Base-by-base conservation (phyloP, 2,113 vertebrate species). In the Halichoeres trimaculatus region DNA sequence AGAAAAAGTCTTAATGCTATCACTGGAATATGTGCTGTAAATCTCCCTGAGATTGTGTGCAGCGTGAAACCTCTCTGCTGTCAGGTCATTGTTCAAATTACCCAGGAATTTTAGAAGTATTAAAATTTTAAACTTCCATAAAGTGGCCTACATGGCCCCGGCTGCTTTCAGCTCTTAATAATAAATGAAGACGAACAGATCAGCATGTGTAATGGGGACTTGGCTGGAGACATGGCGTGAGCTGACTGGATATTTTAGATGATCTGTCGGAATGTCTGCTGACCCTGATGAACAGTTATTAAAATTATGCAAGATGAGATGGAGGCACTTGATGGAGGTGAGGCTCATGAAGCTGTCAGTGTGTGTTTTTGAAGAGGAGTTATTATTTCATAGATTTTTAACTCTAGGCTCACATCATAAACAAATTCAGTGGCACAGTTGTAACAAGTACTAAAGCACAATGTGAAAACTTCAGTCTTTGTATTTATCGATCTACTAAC, bases 71-170 rank as follows among this genome's bases (percentile, higher is more conserved):
- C 79, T 83, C 77, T 60, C 36, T 53, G 61, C 75, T 83, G 85
- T 89, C 85, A 85, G 80, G 78, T 86, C 91, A 88, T 59, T 55
- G 67, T 87, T 76, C 81, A 87, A 91, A 93, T 90, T 86, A 88
- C 70, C 82, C 63, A 81, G 82, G 84, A 87, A 86, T 92, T 92
- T 90, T 85, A 30, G 68, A 86, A 89, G 88, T 93, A 83, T 91
- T 93, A 92, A 92, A 91, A 93, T 84, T 92, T 93, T 93, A 85
- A 94, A 93, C 86, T 86, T 84, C 84, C 73, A 90, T 93, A 93
- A 93, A 93, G 87, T 91, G 85, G 85, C 87, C 85, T 65, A 91
- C 92, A 94, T 88, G 87, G 88, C 91, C 85, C 74, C 10, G 2
- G 80, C 85, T 82, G 86, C 85, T 70, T 87, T 78, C 65, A 67